Percentiles rank a stretch among this genome's conserved stretches.
phyloP scores from a whole-genome alignment of 2,888 invertebrate genomes.

The Caenorhabditis parvicauda region DNA sequence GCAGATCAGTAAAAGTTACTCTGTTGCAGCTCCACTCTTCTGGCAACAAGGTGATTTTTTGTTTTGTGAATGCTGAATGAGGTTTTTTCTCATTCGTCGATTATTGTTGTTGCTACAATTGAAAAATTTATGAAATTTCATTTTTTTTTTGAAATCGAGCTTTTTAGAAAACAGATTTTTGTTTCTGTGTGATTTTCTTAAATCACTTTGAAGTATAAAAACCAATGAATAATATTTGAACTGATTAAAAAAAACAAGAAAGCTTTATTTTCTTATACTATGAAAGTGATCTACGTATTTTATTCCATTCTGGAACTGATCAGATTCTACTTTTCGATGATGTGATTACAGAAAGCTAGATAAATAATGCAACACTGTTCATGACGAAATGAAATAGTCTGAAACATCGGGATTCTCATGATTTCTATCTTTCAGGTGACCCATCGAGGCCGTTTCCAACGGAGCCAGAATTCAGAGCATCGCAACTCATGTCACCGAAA shows the following conservation, averaged over 20 bases:
- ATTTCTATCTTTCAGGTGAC: slow-evolving; percentile 41
- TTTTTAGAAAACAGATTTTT: background rate
- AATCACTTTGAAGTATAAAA: too few species aligned
- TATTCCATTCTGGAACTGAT: too few species aligned
- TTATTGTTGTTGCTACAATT: background rate
- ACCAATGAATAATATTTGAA: too few species aligned
- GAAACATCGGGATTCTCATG: too few species aligned
- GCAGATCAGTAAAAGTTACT: slow-evolving; percentile 50
- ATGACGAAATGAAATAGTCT: too few species aligned
- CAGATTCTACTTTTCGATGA: too few species aligned
- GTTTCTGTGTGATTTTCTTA: too few species aligned
- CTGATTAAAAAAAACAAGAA: too few species aligned
- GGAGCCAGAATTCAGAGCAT: slow-evolving; percentile 51
- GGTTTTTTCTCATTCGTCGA: background rate
- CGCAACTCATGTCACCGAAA: slow-evolving; percentile 22
- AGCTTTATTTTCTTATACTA: too few species aligned
- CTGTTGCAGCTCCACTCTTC: slow-evolving; percentile 49
- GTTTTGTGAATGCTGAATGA: background rate
- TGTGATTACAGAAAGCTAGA: too few species aligned
- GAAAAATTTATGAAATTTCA: background rate
- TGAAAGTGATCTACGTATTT: too few species aligned
- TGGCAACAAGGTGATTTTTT: slow-evolving; percentile 44
- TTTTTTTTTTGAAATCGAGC: background rate
- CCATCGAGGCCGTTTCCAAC: slow-evolving; percentile 57
- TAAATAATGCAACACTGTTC: too few species aligned